Conservation (phyloP, 2,113 vertebrate genomes). For the Myotis davidii region DNA sequence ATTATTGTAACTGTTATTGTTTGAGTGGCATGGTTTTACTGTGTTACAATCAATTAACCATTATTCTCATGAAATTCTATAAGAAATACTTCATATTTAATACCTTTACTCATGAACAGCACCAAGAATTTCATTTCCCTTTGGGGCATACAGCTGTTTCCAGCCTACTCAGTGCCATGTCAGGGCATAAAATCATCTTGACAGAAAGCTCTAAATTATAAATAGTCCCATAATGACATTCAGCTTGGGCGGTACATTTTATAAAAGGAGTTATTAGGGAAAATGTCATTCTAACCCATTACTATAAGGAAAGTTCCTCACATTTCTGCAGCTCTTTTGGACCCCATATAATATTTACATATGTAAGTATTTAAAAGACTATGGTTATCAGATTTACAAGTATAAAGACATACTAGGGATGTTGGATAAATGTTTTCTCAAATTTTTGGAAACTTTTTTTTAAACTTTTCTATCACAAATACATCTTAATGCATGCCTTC, state of each 20-base stretch:
- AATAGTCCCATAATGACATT: constrained; percentile 76
- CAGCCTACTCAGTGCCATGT: constrained; percentile 65
- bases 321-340: constrained; percentile 61
- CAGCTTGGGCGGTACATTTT: constrained; percentile 70
- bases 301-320: constrained; percentile 36
- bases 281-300: constrained; percentile 72
- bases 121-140: constrained; percentile 64
- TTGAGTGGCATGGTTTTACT: constrained; percentile 23
- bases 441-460: constrained; percentile 37
- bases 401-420: constrained; percentile 5
- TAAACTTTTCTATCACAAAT: constrained; percentile 13
- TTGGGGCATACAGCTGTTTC: constrained; percentile 63
- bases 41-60: neutral
- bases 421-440: constrained; percentile 17
- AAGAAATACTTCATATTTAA: constrained; percentile 53
- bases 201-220: constrained; percentile 77
- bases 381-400: neutral
- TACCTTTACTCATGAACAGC: constrained; percentile 60
- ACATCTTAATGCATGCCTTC: constrained; percentile 24
- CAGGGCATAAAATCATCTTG: constrained; percentile 74
- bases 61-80: constrained; percentile 38
- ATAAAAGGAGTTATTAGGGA: constrained; percentile 73
- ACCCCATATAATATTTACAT: constrained; percentile 32
- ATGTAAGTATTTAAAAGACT: constrained; percentile 38
- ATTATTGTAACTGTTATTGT: constrained; percentile 6